A percentile compares a stretch with the other conserved stretches of the same genome.
Evolutionary conservation across 2,113 vertebrate genomes (phyloP).

Genomic region (Engystomops pustulosus): DNA sequence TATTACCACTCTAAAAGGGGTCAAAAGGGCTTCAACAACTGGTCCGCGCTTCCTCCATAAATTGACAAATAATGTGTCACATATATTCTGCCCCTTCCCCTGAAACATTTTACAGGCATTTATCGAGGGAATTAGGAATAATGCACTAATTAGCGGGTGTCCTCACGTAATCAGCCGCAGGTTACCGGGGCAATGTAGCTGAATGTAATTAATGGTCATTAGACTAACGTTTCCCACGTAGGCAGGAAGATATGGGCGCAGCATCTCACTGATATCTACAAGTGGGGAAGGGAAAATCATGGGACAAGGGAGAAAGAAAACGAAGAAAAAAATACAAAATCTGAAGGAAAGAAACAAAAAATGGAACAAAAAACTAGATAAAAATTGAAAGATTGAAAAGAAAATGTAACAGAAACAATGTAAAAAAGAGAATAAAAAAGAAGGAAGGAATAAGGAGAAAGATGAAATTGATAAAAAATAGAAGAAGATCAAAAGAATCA

Average conservation of each 20-base stretch:
- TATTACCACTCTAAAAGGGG: background rate
- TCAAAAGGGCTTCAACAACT: background rate
- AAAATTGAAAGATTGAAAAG: background rate
- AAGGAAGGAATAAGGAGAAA: background rate
- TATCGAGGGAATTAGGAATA: slow-evolving; percentile 23
- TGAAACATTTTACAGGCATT: slow-evolving; percentile 28
- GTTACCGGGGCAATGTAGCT: slow-evolving; percentile 24
- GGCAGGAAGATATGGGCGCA: background rate
- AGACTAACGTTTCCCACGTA: background rate
- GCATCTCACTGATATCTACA: background rate
- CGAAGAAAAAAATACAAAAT: background rate
- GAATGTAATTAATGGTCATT: slow-evolving; percentile 15
- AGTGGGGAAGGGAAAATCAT: too few species aligned
- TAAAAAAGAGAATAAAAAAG: background rate
- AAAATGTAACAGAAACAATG: background rate
- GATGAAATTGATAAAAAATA: background rate
- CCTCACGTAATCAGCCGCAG: slow-evolving; percentile 15
- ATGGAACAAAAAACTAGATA: too few species aligned
- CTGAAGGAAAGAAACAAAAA: background rate
- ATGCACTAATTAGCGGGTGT: slow-evolving; percentile 6
- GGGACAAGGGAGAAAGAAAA: background rate
- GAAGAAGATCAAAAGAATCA: background rate
- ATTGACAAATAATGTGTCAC: slow-evolving; percentile 1
- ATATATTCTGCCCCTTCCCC: background rate
- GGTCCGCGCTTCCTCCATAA: slow-evolving; percentile 23